A percentile compares a stretch with the other conserved stretches of the same genome.
phyloP scores from a whole-genome alignment of 1,140 invertebrate genomes.

The Aphelinus atriplicis region DNA sequence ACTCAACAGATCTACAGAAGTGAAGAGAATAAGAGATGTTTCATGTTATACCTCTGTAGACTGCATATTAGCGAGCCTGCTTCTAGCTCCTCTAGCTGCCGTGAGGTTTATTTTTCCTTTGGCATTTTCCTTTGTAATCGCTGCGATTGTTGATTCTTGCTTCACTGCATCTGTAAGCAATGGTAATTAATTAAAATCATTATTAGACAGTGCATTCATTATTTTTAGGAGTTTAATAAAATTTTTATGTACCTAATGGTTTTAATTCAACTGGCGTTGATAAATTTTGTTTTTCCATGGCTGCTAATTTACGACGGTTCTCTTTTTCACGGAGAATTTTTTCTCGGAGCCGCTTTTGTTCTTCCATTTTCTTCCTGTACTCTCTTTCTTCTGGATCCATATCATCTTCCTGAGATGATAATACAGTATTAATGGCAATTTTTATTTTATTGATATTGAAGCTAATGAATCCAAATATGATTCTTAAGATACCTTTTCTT shows the following conservation, averaged over 20 bases:
- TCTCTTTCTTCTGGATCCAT: conserved; percentile 73
- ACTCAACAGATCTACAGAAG: conserved; percentile 32
- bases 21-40: conserved; percentile 30
- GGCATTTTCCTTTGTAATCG: conserved; percentile 51
- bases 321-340: conserved; percentile 72
- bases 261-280: conserved; percentile 44
- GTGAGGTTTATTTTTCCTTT: conserved; percentile 45
- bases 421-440: conserved; percentile 20
- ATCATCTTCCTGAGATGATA: conserved; percentile 55
- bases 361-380: conserved; percentile 73
- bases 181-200: background rate
- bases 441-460: background rate
- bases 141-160: conserved; percentile 44
- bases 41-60: conserved; percentile 60
- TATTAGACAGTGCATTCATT: background rate
- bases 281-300: conserved; percentile 61
- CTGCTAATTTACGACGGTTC: conserved; percentile 70
- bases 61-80: conserved; percentile 50
- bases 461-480: conserved; percentile 4
- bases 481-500: conserved; percentile 48
- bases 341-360: conserved; percentile 72
- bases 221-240: conserved; percentile 10
- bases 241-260: conserved; percentile 46
- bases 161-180: conserved; percentile 15
- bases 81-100: conserved; percentile 46